Percentiles rank a stretch among this genome's conserved stretches.
Conservation (phyloP, 2,797 vertebrate species). For the Lates japonicus region DNA sequence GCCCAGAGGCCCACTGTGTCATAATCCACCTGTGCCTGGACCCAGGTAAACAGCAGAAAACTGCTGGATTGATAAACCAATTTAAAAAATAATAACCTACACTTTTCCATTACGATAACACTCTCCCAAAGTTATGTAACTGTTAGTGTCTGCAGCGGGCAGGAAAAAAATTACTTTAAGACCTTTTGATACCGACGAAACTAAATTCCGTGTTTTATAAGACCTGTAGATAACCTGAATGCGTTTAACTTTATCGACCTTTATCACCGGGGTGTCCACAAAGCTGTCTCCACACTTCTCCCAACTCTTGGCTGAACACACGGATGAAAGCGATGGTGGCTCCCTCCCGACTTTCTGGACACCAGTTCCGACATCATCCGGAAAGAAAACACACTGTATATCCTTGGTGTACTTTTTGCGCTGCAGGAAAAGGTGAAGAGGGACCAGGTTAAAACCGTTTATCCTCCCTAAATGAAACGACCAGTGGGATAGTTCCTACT, state of each 20-base stretch:
- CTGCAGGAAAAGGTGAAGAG: conserved; percentile 62
- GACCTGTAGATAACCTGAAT: background rate
- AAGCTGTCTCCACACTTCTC: conserved; percentile 91
- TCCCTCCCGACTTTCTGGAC: conserved; percentile 64
- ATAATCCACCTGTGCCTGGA: background rate
- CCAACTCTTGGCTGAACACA: conserved; percentile 86
- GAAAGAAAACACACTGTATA: conserved; percentile 81
- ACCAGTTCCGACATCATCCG: conserved; percentile 76
- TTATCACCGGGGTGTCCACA: conserved; percentile 64
- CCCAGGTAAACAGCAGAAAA: background rate
- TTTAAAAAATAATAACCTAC: background rate
- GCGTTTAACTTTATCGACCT: conserved; percentile 61
- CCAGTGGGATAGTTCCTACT: background rate
- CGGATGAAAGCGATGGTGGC: conserved; percentile 57
- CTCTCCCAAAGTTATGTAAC: background rate
- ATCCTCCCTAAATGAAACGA: background rate
- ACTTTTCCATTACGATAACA: background rate
- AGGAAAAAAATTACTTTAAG: background rate
- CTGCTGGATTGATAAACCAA: background rate
- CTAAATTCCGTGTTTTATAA: background rate
- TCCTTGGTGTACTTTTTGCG: conserved; percentile 82
- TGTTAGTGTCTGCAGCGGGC: background rate
- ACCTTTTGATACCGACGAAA: background rate
- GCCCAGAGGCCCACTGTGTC: background rate
- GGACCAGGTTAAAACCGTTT: background rate